Base-by-base conservation (phyloP, 2,888 invertebrate genomes). In the Platycnemis pennipes region DNA sequence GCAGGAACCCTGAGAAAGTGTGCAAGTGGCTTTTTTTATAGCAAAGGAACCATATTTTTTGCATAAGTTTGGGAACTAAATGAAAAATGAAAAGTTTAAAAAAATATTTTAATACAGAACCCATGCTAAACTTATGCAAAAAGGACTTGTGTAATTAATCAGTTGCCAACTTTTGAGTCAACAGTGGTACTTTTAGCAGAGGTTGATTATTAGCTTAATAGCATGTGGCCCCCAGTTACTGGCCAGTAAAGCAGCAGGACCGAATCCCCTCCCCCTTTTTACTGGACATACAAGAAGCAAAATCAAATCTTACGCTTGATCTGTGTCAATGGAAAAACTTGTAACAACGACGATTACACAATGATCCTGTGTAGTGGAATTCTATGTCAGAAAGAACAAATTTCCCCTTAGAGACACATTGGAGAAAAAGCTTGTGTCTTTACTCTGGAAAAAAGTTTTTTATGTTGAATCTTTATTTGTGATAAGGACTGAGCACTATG, bases 71-170 rank as follows among this genome's bases (percentile, higher is more conserved):
- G 91, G 91, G 63, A 44, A 91, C 91, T 89, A 56, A 91, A 91
- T 56, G 63, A 91, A 91, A 91, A 91, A 91, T 49, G 91, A 91
- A 91, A 91, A 91, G 26, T 31, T n/a, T n/a, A 91, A 91, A 91
- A 91, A 91, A 91, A 91, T 91, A 91, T 91, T 91, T 91, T 91
- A 91, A 63, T 91, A 91, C 91, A 91, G 91, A 56, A 63, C 91
- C 91, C 56, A 63, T 91, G 91, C 91, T 91, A 91, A 91, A 91
- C 91, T 91, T 91, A 91, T 91, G 91, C 91, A 91, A 91, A 77
- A 91, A 91, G 91, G 63, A 91, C 63, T 91, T 91, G 63, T 91
- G 45, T 87, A n/a, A 22, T 45, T 87, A 87, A 87, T 87, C 87
- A 46, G 45, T 91, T 69, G 91, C 91, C 63, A 91, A 91, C 63